These are phyloP conservation scores for Chitala chitala DNA, from an alignment of 2,113 vertebrate species.

Conservation along the genomic window DNA sequence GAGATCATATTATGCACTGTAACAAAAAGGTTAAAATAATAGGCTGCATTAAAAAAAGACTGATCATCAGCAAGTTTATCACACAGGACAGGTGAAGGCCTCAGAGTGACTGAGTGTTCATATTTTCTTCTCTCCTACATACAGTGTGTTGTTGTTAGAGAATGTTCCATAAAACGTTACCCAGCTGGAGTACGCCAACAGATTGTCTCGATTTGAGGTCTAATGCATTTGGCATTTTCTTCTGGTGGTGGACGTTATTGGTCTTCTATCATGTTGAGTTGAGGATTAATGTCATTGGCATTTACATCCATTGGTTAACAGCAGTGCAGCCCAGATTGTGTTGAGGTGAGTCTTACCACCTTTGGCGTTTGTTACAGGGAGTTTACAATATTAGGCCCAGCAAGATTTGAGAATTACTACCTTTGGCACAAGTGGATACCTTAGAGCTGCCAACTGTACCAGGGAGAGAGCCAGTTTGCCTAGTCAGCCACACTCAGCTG, in stretches of 20 bases:
- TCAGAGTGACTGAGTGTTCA: neutral
- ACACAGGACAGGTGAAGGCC: too few species aligned
- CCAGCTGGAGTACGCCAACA: too few species aligned
- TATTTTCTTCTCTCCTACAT: neutral
- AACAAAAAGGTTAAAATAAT: neutral
- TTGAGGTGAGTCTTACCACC: neutral
- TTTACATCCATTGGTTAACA: slow-evolving; percentile 2
- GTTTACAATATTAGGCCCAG: neutral
- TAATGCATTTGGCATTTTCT: slow-evolving; percentile 4
- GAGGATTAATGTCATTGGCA: slow-evolving; percentile 17
- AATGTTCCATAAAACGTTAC: too few species aligned
- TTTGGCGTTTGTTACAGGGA: slow-evolving; percentile 6
- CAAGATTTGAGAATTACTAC: neutral
- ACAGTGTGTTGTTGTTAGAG: neutral
- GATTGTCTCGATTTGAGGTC: neutral
- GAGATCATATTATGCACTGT: neutral
- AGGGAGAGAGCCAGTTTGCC: neutral
- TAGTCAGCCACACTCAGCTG: neutral
- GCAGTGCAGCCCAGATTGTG: neutral
- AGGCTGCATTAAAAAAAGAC: neutral
- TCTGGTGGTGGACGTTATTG: neutral
- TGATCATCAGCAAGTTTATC: neutral
- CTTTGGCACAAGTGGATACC: neutral
- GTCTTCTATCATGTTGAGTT: neutral
- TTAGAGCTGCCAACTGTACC: neutral